Evolutionary conservation across 1,140 invertebrate species (phyloP).

Genomic region (Cataglyphis hispanica): DNA sequence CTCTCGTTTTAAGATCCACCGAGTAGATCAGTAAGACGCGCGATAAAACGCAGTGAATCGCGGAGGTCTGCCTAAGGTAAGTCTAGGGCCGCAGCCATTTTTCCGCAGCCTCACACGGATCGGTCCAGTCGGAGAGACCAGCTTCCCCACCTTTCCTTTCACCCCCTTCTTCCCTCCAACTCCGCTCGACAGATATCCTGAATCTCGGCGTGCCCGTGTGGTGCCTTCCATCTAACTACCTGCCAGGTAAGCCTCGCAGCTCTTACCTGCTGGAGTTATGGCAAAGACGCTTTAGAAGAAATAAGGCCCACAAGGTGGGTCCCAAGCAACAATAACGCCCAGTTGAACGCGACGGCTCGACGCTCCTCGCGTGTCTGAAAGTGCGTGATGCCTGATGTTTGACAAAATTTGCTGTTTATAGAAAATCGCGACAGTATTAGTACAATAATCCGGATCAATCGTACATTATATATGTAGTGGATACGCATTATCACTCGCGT

Average conservation of each 20-base stretch:
- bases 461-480: not conserved
- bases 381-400: slow-evolving; percentile 38
- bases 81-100: slow-evolving; percentile 78
- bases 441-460: not conserved
- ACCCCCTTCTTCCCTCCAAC: slow-evolving; percentile 57
- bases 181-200: slow-evolving; percentile 70
- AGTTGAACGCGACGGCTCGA: slow-evolving; percentile 81
- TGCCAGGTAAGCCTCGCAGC: slow-evolving; percentile 61
- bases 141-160: slow-evolving; percentile 48
- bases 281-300: slow-evolving; percentile 81
- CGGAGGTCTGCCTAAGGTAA: slow-evolving; percentile 73
- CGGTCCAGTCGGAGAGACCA: slow-evolving; percentile 75
- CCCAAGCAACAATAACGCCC: slow-evolving; percentile 84
- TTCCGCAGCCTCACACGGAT: slow-evolving; percentile 73
- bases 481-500: not conserved
- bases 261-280: slow-evolving; percentile 76
- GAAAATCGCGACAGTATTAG: slow-evolving; percentile 26
- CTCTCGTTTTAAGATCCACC: slow-evolving; percentile 23
- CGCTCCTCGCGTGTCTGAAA: slow-evolving; percentile 64
- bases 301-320: slow-evolving; percentile 79
- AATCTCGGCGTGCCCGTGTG: slow-evolving; percentile 62
- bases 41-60: slow-evolving; percentile 35
- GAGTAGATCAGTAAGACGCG: slow-evolving; percentile 36
- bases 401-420: not conserved
- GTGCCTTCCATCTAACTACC: slow-evolving; percentile 78